Evolutionary conservation across 2,888 invertebrate genomes (phyloP).

Genomic region (Chloroclysta siterata): DNA sequence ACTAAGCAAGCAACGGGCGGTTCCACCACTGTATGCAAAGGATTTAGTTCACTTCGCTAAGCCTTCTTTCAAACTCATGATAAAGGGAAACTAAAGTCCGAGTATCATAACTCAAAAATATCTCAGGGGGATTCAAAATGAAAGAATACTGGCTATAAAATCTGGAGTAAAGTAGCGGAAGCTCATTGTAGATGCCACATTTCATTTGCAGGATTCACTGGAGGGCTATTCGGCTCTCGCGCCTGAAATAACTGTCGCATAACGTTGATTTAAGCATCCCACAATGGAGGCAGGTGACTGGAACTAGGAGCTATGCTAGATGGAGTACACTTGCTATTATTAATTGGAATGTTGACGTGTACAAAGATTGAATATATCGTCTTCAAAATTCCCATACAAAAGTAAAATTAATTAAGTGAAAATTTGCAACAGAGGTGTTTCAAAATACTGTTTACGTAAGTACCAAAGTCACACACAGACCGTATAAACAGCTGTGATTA

Average conservation of each 20-base stretch:
- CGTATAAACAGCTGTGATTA: no score
- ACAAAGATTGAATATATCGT: no score
- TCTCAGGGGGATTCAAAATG: conserved; percentile 15
- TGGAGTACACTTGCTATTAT: conserved; percentile 6
- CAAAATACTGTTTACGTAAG: no score
- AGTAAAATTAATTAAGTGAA: no score
- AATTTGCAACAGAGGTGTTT: no score
- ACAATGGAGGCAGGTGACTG: conserved; percentile 52
- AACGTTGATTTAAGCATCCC: conserved; percentile 68
- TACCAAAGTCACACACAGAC: no score
- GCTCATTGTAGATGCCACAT: conserved; percentile 52
- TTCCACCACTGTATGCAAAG: neutral
- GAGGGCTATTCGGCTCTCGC: conserved; percentile 66
- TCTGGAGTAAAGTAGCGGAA: conserved; percentile 35
- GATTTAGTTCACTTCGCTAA: neutral
- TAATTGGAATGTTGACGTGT: no score
- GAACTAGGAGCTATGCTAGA: conserved; percentile 17
- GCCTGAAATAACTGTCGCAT: conserved; percentile 77
- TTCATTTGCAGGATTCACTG: conserved; percentile 67
- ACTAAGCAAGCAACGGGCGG: no score
- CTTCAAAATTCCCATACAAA: no score
- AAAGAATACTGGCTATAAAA: conserved; percentile 23
- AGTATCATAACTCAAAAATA: conserved; percentile 21
- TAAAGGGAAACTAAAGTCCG: conserved; percentile 12
- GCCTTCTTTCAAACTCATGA: neutral